Conservation (phyloP, 1,140 invertebrate species). For the Diachasmimorpha longicaudata region DNA sequence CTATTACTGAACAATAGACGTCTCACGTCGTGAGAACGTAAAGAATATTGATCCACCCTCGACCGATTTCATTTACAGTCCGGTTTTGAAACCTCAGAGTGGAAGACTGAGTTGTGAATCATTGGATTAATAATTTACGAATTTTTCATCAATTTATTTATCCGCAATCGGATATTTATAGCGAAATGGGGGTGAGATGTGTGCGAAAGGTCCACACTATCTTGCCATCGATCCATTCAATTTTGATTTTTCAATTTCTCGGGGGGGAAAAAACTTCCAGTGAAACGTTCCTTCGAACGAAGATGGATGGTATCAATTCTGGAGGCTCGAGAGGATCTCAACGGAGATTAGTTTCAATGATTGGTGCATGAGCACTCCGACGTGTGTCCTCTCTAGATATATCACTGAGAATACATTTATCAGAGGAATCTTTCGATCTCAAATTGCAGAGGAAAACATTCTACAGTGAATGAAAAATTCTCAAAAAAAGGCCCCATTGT, state of each 20-base stretch:
- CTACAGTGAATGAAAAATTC: neutral
- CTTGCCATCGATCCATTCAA: neutral
- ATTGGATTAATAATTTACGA: neutral
- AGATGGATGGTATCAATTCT: neutral
- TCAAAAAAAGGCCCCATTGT: neutral
- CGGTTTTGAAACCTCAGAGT: neutral
- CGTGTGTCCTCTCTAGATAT: neutral
- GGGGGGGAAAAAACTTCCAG: neutral
- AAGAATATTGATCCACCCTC: neutral
- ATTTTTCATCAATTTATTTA: neutral
- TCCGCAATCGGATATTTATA: neutral
- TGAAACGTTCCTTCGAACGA: neutral
- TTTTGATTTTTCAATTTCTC: neutral
- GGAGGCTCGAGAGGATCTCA: neutral
- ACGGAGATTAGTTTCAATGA: neutral
- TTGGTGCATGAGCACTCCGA: neutral
- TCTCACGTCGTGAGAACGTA: neutral
- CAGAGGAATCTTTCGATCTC: neutral
- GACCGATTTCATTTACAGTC: neutral
- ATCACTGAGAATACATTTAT: neutral
- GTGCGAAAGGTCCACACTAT: no score
- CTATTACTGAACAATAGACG: neutral
- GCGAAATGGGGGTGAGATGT: no score
- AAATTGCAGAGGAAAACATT: neutral
- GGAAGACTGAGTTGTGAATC: neutral